phyloP scores from a whole-genome alignment of 2,888 invertebrate species.

The Eupithecia tripunctaria region DNA sequence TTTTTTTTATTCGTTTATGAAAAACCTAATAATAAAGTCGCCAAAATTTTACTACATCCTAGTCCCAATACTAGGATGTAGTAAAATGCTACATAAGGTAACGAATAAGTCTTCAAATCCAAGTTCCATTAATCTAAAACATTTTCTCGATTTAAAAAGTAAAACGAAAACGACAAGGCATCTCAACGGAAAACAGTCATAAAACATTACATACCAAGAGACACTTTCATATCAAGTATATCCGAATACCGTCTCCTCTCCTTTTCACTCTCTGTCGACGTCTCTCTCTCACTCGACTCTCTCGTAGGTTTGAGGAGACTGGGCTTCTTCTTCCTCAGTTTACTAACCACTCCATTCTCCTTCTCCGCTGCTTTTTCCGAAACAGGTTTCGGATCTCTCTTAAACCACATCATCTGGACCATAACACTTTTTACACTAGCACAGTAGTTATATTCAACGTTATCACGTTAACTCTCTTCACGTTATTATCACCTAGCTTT shows the following conservation, averaged over 20 bases:
- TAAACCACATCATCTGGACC: conserved; percentile 79
- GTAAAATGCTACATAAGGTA: not conserved
- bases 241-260: conserved; percentile 78
- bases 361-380: conserved; percentile 68
- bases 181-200: conserved; percentile 28
- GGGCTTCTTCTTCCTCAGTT: conserved; percentile 74
- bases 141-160: not conserved
- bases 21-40: not conserved
- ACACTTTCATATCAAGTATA: conserved; percentile 76
- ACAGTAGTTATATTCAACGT: conserved; percentile 16
- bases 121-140: too few species aligned
- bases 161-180: conserved; percentile 54
- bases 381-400: conserved; percentile 73
- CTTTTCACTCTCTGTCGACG: conserved; percentile 78
- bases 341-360: conserved; percentile 66
- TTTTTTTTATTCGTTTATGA: not conserved
- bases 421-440: conserved; percentile 34
- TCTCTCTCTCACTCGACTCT: conserved; percentile 78
- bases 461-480: conserved; percentile 19
- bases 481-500: conserved; percentile 11
- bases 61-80: too few species aligned
- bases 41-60: not conserved
- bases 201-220: conserved; percentile 65
- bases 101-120: not conserved
- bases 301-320: conserved; percentile 71